These are phyloP conservation scores for Campylomormyrus tamandua DNA, from an alignment of 2,113 vertebrate genomes.

Conservation along the genomic window DNA sequence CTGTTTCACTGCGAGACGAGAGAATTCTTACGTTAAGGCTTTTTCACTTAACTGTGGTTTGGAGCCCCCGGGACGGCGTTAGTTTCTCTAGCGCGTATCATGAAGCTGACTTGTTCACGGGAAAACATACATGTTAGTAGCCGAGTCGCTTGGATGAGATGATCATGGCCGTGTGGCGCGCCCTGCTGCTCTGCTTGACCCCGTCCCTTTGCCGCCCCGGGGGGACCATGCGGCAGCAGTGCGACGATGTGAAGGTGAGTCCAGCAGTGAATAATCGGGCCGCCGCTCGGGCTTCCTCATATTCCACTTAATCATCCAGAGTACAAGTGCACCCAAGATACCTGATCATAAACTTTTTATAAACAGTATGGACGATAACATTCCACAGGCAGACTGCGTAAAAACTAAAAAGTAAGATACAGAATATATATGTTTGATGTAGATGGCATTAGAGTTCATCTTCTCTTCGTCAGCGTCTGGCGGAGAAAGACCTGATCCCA, in stretches of 20 bases:
- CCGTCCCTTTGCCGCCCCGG: neutral
- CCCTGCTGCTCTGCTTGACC: neutral
- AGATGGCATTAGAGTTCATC: neutral
- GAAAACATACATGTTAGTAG: neutral
- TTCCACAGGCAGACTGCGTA: neutral
- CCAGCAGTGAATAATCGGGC: neutral
- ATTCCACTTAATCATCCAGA: neutral
- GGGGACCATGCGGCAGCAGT: neutral
- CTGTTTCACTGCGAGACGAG: neutral
- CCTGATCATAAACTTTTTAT: neutral
- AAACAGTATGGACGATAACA: neutral
- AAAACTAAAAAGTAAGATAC: neutral
- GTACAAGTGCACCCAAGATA: neutral
- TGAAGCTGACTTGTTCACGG: neutral
- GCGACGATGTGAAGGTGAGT: constrained; percentile 23
- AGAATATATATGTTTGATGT: neutral
- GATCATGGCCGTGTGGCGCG: neutral
- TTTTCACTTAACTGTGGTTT: neutral
- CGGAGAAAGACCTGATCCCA: constrained; percentile 25
- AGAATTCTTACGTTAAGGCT: neutral
- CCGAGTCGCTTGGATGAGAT: neutral
- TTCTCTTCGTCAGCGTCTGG: constrained; percentile 14
- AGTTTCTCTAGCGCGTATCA: neutral
- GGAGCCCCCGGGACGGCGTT: neutral
- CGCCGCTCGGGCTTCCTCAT: neutral